These are phyloP conservation scores for Ceratothoa steindachneri DNA, from an alignment of 2,888 invertebrate genomes.

Conservation along the genomic window DNA sequence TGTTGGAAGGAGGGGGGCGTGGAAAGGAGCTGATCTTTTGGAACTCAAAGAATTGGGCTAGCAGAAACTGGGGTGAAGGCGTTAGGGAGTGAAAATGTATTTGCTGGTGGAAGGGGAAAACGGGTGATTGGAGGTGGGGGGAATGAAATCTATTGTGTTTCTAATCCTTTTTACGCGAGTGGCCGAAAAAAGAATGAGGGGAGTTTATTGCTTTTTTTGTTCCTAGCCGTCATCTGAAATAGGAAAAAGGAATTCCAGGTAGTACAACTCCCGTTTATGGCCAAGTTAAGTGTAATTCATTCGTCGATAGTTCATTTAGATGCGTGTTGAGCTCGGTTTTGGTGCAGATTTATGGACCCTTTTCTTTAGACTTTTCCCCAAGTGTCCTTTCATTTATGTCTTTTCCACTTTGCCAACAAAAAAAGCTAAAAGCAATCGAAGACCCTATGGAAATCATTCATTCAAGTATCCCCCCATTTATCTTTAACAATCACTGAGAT, in stretches of 20 bases:
- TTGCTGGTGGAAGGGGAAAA: too few relatives aligned
- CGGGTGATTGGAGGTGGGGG: too few relatives aligned
- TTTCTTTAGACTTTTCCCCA: not conserved
- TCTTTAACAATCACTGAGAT: too few relatives aligned
- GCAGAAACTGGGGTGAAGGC: not conserved
- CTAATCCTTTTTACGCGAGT: slow-evolving; percentile 13
- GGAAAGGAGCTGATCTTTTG: not conserved
- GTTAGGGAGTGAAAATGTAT: not conserved
- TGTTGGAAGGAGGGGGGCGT: not conserved
- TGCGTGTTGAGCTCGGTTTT: not conserved
- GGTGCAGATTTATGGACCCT: not conserved
- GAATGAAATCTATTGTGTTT: slow-evolving; percentile 7
- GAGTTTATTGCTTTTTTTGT: not conserved
- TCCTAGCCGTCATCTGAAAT: slow-evolving; percentile 2
- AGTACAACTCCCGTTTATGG: slow-evolving; percentile 1
- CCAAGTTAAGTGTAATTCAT: not conserved
- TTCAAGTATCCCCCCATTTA: too few relatives aligned
- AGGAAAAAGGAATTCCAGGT: slow-evolving; percentile 7
- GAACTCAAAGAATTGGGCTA: not conserved
- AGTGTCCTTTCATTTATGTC: not conserved
- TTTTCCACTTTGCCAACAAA: not conserved
- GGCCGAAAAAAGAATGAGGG: not conserved
- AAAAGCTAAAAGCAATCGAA: not conserved
- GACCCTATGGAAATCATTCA: not conserved
- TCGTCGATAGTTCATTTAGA: not conserved